Evolutionary conservation across 1,140 invertebrate species (phyloP), one percentile per base, ranked within the genome.

Genomic region (Formica exsecta): DNA sequence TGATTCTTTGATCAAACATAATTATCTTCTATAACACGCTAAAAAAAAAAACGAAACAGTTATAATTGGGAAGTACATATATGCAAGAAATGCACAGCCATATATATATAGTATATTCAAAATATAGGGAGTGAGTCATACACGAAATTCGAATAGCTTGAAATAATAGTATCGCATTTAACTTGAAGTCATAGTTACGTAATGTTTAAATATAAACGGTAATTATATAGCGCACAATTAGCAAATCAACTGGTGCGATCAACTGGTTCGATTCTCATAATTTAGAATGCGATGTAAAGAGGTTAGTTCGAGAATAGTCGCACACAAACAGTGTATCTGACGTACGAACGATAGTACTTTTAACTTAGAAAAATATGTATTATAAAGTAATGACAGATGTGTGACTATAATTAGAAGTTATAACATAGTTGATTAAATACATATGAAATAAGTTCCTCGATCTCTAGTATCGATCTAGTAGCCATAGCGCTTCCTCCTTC

Each of bases 1-100:
- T 88, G n/a, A 94, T 77, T 85, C 81, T 93, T 86, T 94, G 93
- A 71, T 94, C 91, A 73, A 93, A 87, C 95, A 95, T 95, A 64
- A 83, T 91, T 84, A 16, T 38, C 57, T 29, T 73, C 71, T 66
- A 73, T 70, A n/a, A 25, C 51, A 59, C 16, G 5, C 88, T 90
- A 86, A 86, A 64, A 51, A 16, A 44, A 48, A 48, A 41, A 41
- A 71, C 7, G 25, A 38, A 74, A 70, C 38, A 59, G 48, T 51
- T 51, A 51, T 51, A 51, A 16, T 3, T 3, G 9, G 22, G 7
- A 9, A n/a, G 11, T 36, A n/a, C 0, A 51, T 65, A 0, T 22
- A n/a, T 44, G 48, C 8, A 36, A 54, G 29, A 57, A 32, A 44
- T 54, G n/a, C 19, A 19, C 48, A 51, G 16, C 44, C 13, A 48